These are phyloP conservation scores for Chloebia gouldiae DNA, from an alignment of 2,113 vertebrate species.

Conservation along the genomic window DNA sequence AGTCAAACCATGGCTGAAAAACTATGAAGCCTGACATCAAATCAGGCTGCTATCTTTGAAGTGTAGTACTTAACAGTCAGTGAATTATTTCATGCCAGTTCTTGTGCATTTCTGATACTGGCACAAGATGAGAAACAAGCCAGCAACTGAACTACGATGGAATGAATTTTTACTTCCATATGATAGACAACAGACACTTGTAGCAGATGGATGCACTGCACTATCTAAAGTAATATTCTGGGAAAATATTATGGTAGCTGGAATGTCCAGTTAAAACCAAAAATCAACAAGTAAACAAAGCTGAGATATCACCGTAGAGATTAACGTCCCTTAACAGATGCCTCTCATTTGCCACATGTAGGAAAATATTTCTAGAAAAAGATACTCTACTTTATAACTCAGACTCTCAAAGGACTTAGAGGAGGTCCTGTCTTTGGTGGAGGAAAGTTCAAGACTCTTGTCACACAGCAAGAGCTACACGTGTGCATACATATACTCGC, in stretches of 20 bases:
- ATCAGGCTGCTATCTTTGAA: neutral
- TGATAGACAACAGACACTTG: neutral
- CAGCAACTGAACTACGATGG: neutral
- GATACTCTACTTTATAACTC: neutral
- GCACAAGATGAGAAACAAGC: neutral
- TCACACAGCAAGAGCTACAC: neutral
- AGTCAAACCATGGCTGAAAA: neutral
- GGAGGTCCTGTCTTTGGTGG: neutral
- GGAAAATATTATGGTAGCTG: neutral
- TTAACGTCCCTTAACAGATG: neutral
- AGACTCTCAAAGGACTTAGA: neutral
- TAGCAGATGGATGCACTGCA: neutral
- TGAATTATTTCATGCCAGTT: constrained; percentile 11
- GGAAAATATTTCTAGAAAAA: neutral
- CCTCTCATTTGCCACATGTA: neutral
- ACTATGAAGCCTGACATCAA: neutral
- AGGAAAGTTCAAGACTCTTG: neutral
- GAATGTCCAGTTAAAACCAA: neutral
- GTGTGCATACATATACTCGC: neutral
- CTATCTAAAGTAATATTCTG: neutral
- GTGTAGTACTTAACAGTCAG: neutral
- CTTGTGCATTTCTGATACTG: neutral
- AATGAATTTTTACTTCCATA: neutral
- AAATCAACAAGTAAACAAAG: neutral
- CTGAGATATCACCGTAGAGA: neutral